Evolutionary conservation across 1,140 invertebrate genomes (phyloP).

Genomic region (Yoshiicerus persimilis): DNA sequence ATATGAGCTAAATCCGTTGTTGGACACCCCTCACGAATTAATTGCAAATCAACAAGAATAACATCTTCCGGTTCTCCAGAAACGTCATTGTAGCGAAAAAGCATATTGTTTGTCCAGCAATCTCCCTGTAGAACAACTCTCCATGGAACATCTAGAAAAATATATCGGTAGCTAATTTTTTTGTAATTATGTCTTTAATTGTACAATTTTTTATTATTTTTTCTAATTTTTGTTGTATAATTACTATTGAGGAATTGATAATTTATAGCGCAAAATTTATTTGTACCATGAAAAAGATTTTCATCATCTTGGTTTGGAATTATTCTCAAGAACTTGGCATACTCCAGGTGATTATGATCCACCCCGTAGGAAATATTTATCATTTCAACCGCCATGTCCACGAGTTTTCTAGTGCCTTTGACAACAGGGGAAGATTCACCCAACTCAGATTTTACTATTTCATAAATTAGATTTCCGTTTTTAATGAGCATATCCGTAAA

Average conservation of each 20-base stretch:
- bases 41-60: slow-evolving; percentile 40
- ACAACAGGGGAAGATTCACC: background rate
- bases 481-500: background rate
- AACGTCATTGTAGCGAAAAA: slow-evolving; percentile 17
- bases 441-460: background rate
- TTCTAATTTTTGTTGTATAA: too few species aligned
- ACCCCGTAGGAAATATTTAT: background rate
- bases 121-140: slow-evolving; percentile 55
- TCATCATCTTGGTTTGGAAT: background rate
- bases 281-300: background rate
- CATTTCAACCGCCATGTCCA: background rate
- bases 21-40: slow-evolving; percentile 23
- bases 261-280: too few species aligned
- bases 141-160: slow-evolving; percentile 18
- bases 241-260: too few species aligned
- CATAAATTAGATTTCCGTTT: background rate
- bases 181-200: too few species aligned
- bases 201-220: too few species aligned
- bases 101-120: too few species aligned
- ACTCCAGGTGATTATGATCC: background rate
- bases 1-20: slow-evolving; percentile 37
- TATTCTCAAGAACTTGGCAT: background rate
- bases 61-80: background rate
- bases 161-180: background rate
- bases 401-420: background rate